These are phyloP conservation scores for Thumatha senex DNA, from an alignment of 2,888 invertebrate species.

Conservation along the genomic window DNA sequence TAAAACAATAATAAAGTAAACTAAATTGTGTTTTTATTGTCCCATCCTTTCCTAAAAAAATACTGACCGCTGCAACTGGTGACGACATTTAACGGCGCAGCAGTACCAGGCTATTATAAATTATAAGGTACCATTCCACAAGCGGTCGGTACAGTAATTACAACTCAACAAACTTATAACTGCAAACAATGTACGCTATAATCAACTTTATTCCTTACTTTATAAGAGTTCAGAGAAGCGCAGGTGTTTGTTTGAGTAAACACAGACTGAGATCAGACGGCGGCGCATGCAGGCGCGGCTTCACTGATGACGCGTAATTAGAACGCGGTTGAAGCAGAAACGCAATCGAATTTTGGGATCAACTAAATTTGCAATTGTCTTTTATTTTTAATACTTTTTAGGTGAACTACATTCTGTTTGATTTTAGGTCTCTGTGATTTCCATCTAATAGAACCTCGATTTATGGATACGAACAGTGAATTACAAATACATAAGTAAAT, in stretches of 20 bases:
- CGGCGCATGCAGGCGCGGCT: slow-evolving; percentile 42
- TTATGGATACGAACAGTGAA: too few relatives aligned
- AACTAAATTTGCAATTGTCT: slow-evolving; percentile 18
- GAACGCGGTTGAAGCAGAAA: slow-evolving; percentile 31
- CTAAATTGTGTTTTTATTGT: too few relatives aligned
- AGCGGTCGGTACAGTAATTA: slow-evolving; percentile 36
- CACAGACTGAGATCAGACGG: slow-evolving; percentile 17
- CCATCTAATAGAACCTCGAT: too few relatives aligned
- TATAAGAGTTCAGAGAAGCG: background rate
- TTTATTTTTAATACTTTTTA: slow-evolving; percentile 1
- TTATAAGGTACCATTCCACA: slow-evolving; percentile 52
- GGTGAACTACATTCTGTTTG: too few relatives aligned
- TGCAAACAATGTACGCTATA: slow-evolving; percentile 5
- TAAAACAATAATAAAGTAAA: too few relatives aligned
- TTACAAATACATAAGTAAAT: too few relatives aligned
- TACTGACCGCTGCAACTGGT: slow-evolving; percentile 34
- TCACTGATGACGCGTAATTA: slow-evolving; percentile 46
- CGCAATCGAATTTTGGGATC: slow-evolving; percentile 30
- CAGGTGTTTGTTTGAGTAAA: slow-evolving; percentile 14
- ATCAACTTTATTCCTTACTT: slow-evolving; percentile 13
- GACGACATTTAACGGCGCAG: slow-evolving; percentile 57
- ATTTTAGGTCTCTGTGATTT: too few relatives aligned
- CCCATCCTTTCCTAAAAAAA: slow-evolving; percentile 25
- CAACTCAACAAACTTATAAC: slow-evolving; percentile 22
- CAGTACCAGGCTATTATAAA: slow-evolving; percentile 67